Conservation (phyloP, 2,888 invertebrate species). For the Andricus curvator region DNA sequence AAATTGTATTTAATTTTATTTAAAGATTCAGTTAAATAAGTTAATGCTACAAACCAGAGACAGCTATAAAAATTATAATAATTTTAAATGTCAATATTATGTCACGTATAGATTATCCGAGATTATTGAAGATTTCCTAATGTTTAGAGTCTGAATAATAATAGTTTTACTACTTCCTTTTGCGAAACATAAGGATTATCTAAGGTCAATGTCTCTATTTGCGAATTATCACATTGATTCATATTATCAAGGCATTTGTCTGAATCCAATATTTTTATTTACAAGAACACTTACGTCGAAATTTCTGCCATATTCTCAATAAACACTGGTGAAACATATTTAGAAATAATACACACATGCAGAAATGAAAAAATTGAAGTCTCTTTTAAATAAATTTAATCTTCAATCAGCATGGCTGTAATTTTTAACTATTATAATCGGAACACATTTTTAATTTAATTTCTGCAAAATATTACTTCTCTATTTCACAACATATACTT, state of each 20-base stretch:
- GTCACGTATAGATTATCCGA: too few relatives aligned
- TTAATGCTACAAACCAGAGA: not conserved
- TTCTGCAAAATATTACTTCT: not conserved
- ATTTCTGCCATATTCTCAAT: slow-evolving; percentile 41
- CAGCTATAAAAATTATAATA: too few relatives aligned
- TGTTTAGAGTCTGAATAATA: not conserved
- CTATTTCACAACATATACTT: not conserved
- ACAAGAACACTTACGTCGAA: not conserved
- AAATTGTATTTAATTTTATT: not conserved
- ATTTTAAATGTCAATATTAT: too few relatives aligned
- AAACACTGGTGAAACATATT: not conserved
- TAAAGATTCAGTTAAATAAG: not conserved
- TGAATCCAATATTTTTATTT: not conserved
- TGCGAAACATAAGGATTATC: not conserved
- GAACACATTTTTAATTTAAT: not conserved
- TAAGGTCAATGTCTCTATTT: not conserved
- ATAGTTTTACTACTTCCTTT: not conserved
- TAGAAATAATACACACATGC: not conserved
- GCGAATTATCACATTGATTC: not conserved
- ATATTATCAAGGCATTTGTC: not conserved
- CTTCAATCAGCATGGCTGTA: too few relatives aligned
- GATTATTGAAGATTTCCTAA: not conserved
- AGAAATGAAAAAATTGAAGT: not conserved
- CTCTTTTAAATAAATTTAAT: too few relatives aligned
- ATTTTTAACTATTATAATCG: too few relatives aligned